Base-by-base conservation (phyloP, 2,888 invertebrate species). In the Tetanocera ferruginea region DNA sequence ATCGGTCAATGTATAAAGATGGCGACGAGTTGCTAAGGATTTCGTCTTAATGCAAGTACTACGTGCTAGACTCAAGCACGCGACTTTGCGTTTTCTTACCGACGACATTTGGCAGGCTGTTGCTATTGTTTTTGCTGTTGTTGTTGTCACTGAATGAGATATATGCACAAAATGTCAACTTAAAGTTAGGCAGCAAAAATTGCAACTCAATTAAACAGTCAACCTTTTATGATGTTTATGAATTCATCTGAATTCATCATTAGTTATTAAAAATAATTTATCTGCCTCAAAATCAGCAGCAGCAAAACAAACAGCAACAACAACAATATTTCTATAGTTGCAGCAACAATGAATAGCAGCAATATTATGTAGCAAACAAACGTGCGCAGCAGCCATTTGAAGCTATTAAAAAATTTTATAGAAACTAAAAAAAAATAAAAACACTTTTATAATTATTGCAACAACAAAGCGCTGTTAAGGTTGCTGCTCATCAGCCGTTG, bases 401-500 rank as follows among this genome's bases (percentile, higher is more conserved):
- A 31, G 31, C 64, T 55, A n/a, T 31, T 62, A 31, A 17, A 64
- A 64, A 43, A 11, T 4, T 43, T 43, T 43, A 11, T 43, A 43
- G 14, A 43, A 43, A 43, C n/a, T 43, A 43, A 43, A 19, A 5
- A 62, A 62, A 17, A 62, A 60, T 23, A 64, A 64, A 17, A 64
- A 14, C 14, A 31, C 43, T 43, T 28, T 23, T 23, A 25, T 25
- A 62, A 25, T 55, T 23, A 23, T 23, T 23, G 43, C 43, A 43
- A 43, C 43, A 43, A 43, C 43, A 43, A 43, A 43, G 43, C 25
- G 55, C 55, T 55, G 19, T 23, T 55, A 23, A 23, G n/a, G 55
- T 23, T 55, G 55, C 55, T 55, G n/a, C 55, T 55, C 55, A n/a
- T 60, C 28, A 60, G 25, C 17, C 60, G 67, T 67, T 67, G 43